phyloP scores from a whole-genome alignment of 2,113 vertebrate genomes.

The Chionis minor region DNA sequence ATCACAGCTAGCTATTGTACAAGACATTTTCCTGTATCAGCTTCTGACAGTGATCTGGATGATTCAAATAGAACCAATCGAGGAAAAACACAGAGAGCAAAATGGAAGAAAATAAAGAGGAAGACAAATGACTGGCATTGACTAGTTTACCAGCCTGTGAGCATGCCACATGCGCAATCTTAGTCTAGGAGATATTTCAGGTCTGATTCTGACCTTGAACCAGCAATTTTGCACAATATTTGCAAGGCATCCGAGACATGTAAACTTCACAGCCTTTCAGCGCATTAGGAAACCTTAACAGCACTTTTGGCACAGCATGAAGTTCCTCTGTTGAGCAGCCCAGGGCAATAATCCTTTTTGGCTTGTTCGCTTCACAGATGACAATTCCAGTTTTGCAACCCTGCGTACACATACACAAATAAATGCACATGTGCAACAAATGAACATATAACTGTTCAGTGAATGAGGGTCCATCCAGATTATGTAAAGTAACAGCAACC shows the following conservation, averaged over 20 bases:
- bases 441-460: neutral
- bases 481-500: neutral
- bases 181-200: neutral
- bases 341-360: constrained; percentile 14
- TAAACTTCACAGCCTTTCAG: constrained; percentile 17
- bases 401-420: neutral
- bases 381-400: neutral
- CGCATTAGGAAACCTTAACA: constrained; percentile 1
- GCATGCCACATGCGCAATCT: neutral
- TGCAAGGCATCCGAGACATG: constrained; percentile 12
- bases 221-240: neutral
- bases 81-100: neutral
- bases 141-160: neutral
- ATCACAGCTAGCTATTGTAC: neutral
- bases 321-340: neutral
- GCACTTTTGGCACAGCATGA: constrained; percentile 18
- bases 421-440: neutral
- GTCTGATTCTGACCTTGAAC: constrained; percentile 25
- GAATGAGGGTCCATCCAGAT: neutral
- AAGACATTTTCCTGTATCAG: neutral
- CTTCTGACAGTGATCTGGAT: neutral
- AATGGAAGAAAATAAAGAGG: neutral
- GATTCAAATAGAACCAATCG: neutral
- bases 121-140: neutral
- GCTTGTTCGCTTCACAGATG: neutral